These are phyloP conservation scores for Numenius arquata DNA, from an alignment of 2,113 vertebrate species.

Conservation along the genomic window DNA sequence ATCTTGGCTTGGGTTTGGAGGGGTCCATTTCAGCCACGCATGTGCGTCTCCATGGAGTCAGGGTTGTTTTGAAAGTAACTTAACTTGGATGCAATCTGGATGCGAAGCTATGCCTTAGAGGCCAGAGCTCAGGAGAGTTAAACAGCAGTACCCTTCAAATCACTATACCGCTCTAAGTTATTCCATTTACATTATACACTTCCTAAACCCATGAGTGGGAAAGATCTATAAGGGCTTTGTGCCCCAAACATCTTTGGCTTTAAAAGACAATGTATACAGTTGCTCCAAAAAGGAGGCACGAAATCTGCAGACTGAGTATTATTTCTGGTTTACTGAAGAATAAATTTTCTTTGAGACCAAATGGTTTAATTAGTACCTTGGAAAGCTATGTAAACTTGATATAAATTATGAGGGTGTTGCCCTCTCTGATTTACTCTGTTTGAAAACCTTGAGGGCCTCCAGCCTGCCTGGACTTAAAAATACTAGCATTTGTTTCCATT, in stretches of 20 bases:
- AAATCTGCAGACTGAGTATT: not conserved
- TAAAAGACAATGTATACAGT: not conserved
- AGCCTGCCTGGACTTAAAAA: constrained; percentile 15
- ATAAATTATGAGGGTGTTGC: constrained; percentile 26
- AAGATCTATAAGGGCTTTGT: not conserved
- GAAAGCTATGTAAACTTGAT: not conserved
- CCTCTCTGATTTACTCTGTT: constrained; percentile 48
- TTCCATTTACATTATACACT: not conserved
- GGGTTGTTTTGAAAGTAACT: not conserved
- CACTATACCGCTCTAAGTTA: not conserved
- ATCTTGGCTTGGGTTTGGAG: not conserved
- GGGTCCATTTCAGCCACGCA: not conserved
- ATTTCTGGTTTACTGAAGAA: not conserved
- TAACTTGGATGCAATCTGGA: not conserved
- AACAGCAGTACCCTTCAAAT: not conserved
- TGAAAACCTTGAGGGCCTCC: constrained; percentile 38
- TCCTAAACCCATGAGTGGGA: not conserved
- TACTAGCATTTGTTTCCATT: constrained; percentile 40
- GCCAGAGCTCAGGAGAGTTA: not conserved
- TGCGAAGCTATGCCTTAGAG: not conserved
- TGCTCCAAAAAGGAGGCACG: not conserved
- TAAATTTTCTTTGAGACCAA: not conserved
- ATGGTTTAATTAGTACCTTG: constrained; percentile 15
- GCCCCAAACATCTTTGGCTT: not conserved
- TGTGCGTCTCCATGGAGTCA: not conserved